A percentile compares a stretch with the other conserved stretches of the same genome.
Conservation (phyloP, 2,113 vertebrate genomes). For the Holacanthus passer region DNA sequence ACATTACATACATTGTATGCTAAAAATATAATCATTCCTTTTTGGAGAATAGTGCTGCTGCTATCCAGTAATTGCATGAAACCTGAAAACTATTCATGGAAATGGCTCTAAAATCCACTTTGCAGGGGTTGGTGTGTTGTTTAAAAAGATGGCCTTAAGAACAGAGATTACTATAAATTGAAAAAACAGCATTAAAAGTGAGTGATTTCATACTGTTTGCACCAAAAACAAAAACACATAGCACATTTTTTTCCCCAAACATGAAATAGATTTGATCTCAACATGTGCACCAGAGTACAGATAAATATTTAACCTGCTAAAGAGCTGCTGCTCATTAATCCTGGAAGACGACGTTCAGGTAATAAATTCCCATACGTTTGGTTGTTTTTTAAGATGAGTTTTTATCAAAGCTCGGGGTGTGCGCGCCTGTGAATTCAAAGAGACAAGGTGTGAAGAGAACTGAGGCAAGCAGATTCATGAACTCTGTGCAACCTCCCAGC, state of each 20-base stretch:
- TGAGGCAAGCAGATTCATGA: slow-evolving; percentile 70
- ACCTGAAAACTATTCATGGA: background rate
- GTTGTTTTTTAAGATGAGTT: background rate
- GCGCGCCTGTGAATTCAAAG: slow-evolving; percentile 48
- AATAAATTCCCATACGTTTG: slow-evolving; percentile 10
- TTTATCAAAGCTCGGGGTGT: slow-evolving; percentile 41
- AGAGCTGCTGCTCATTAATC: background rate
- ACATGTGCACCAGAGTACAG: background rate
- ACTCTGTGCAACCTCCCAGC: slow-evolving; percentile 77
- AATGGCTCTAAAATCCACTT: background rate
- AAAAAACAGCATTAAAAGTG: slow-evolving; percentile 1
- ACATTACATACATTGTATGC: background rate
- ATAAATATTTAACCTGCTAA: slow-evolving; percentile 2
- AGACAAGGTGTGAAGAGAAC: slow-evolving; percentile 68
- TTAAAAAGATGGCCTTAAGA: background rate
- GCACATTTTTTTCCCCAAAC: background rate
- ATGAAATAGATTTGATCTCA: slow-evolving; percentile 1
- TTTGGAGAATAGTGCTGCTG: background rate
- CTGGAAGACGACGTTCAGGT: background rate
- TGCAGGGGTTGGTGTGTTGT: background rate
- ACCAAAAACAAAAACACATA: background rate
- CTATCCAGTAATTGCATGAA: background rate
- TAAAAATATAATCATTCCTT: background rate
- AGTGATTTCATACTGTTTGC: background rate
- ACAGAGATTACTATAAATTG: background rate